Percentiles rank a stretch among this genome's conserved stretches.
These are phyloP conservation scores for Limonius californicus DNA, from an alignment of 1,140 invertebrate genomes.

Conservation along the genomic window DNA sequence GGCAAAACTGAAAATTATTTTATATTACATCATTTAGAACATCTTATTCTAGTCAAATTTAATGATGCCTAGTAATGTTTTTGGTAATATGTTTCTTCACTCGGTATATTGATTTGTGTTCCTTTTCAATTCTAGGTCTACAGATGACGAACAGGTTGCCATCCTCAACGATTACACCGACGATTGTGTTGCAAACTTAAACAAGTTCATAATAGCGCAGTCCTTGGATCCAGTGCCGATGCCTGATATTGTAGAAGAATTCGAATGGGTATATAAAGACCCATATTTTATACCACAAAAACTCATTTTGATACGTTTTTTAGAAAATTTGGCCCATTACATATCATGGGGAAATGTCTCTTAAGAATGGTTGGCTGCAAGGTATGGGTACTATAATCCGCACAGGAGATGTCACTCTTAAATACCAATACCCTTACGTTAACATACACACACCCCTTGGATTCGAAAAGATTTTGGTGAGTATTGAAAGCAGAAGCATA, in stretches of 20 bases:
- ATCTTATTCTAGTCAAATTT: too few relatives aligned
- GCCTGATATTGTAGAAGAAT: constrained; percentile 48
- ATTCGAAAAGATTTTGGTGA: neutral
- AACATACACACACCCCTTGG: constrained; percentile 31
- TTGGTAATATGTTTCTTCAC: too few relatives aligned
- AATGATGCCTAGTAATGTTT: too few relatives aligned
- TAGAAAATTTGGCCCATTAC: constrained; percentile 37
- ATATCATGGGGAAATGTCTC: constrained; percentile 49
- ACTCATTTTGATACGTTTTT: constrained; percentile 27
- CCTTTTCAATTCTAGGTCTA: too few relatives aligned
- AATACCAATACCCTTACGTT: constrained; percentile 48
- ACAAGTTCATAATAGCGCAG: constrained; percentile 43
- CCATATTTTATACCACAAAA: neutral
- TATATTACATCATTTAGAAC: too few relatives aligned
- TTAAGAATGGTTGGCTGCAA: constrained; percentile 47
- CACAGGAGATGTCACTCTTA: constrained; percentile 46
- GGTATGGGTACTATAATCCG: constrained; percentile 48
- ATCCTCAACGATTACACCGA: constrained; percentile 50
- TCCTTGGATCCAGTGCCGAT: constrained; percentile 48
- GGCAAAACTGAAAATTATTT: too few relatives aligned
- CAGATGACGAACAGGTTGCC: constrained; percentile 25
- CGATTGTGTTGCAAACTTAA: constrained; percentile 43
- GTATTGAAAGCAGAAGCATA: neutral
- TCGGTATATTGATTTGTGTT: too few relatives aligned
- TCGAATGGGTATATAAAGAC: constrained; percentile 44